Evolutionary conservation across 2,888 invertebrate species (phyloP).

Genomic region (Lamellibrachia satsuma): DNA sequence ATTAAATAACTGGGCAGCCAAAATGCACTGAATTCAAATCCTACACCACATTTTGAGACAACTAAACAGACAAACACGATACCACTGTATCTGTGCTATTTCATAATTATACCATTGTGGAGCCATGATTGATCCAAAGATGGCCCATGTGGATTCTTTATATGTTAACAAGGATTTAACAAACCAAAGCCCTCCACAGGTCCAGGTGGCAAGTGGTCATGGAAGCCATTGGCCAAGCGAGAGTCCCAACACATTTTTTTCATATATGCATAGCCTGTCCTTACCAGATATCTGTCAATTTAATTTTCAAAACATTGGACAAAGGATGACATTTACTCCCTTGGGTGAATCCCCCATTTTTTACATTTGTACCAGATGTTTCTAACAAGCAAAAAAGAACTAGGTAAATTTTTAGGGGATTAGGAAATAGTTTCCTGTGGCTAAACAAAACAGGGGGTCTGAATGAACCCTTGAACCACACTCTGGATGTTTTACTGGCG

Average conservation of each 20-base stretch:
- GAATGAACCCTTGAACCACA: not conserved
- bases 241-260: too few species aligned
- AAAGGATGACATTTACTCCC: too few species aligned
- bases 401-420: not conserved
- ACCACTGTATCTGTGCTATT: not conserved
- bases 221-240: not conserved
- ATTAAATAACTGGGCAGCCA: not conserved
- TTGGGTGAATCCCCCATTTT: too few species aligned
- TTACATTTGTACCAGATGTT: not conserved
- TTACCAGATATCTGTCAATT: too few species aligned
- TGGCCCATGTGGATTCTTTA: not conserved
- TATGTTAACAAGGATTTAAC: not conserved
- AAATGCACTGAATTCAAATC: not conserved
- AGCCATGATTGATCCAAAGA: not conserved
- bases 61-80: not conserved
- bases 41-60: not conserved
- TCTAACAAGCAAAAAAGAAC: not conserved
- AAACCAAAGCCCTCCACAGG: too few species aligned
- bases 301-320: too few species aligned
- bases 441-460: not conserved
- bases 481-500: not conserved
- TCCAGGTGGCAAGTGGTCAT: too few species aligned
- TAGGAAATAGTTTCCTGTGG: not conserved
- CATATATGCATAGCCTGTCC: too few species aligned
- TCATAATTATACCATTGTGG: not conserved